Base-by-base conservation (phyloP, 1,140 invertebrate genomes). In the Temnothorax curvispinosus region DNA sequence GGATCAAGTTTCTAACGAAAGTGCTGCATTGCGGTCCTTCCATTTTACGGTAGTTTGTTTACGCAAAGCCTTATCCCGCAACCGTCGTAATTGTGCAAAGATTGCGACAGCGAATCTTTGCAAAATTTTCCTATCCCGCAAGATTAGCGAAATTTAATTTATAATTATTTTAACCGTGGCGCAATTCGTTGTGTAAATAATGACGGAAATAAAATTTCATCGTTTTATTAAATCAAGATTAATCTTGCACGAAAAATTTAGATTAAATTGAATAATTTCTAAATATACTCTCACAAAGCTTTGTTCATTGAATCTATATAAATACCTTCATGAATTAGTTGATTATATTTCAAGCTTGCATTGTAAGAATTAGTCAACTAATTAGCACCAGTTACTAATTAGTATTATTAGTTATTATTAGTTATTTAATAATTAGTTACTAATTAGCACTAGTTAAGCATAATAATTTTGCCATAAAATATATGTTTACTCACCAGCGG, bases 401-500 rank as follows among this genome's bases (percentile, higher is more conserved):
- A 27, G 27, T 27, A 27, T 27, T 1, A 27, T 27, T 27, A 27
- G 27, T 27, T 27, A 27, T 27, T 27, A 27, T 21, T 21, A 21
- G 21, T 21, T 21, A 0, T 27, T 27, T 27, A 27, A 27, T 27
- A 27, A 27, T 27, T 27, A 27, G 27, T 27, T 27, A 27, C 27
- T 35, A 44, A 62, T 35, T 62, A 44, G 4, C 8, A 62, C 1
- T 52, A 52, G n/a, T 65, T 65, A 78, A 78, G 21, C 13, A 52
- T 38, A 11, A 41, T 69, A 69, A 54, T 32, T 50, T 81, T 69
- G 7, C n/a, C n/a, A 58, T 62, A 32, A 62, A 35, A 62, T 60
- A 44, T 62, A 21, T 38, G 13, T 71, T 27, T 21, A 97, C 97
- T 98, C 94, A 98, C 98, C 97, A 94, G 97, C 97, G 95, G 97